Evolutionary conservation across 2,113 vertebrate species (phyloP).

Genomic region (Chitala chitala): DNA sequence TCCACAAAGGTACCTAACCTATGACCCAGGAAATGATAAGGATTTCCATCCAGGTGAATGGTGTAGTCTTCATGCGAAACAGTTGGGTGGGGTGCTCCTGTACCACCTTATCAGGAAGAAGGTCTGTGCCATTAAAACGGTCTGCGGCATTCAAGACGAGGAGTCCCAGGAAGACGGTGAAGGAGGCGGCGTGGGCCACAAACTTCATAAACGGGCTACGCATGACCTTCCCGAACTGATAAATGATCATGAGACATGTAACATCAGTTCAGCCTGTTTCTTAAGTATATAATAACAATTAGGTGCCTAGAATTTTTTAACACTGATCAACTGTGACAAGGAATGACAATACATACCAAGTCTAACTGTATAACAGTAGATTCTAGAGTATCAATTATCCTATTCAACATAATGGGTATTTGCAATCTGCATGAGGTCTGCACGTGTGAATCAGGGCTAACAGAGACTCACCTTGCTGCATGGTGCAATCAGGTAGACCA

Average conservation of each 20-base stretch:
- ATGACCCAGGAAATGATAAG: slow-evolving; percentile 97
- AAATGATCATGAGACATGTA: neutral
- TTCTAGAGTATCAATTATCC: no score
- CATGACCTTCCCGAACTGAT: slow-evolving; percentile 87
- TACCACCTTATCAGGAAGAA: slow-evolving; percentile 82
- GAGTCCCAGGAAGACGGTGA: slow-evolving; percentile 92
- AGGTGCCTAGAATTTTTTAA: no score
- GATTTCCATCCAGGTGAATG: slow-evolving; percentile 96
- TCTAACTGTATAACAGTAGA: neutral
- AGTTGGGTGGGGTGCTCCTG: slow-evolving; percentile 74
- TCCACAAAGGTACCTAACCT: slow-evolving; percentile 63
- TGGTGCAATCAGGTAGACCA: slow-evolving; percentile 89
- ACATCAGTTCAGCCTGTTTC: no score
- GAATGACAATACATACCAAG: neutral
- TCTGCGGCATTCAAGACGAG: slow-evolving; percentile 94
- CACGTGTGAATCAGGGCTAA: neutral
- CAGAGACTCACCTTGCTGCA: slow-evolving; percentile 80
- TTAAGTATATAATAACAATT: no score
- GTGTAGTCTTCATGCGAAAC: slow-evolving; percentile 90
- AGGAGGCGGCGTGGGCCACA: slow-evolving; percentile 93
- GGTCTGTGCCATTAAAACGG: slow-evolving; percentile 85
- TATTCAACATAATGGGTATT: no score
- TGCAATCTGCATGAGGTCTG: no score
- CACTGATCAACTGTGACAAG: no score
- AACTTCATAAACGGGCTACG: slow-evolving; percentile 98